These are phyloP conservation scores for Chymomyza caudatula DNA, from an alignment of 2,888 invertebrate species.

Conservation along the genomic window DNA sequence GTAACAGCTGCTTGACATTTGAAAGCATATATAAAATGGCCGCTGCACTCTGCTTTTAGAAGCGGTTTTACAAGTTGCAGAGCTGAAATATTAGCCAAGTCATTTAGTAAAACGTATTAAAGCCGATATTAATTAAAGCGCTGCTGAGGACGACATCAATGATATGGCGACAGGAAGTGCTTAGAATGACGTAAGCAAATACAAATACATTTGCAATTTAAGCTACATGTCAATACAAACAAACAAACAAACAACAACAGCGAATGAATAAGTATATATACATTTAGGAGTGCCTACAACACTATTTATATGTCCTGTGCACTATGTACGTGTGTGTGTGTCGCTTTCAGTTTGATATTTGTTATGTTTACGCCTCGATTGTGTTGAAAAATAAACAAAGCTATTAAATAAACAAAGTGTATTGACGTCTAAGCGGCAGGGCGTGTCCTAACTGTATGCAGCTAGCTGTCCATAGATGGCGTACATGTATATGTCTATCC, in stretches of 20 bases:
- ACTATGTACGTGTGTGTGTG: conserved; percentile 10
- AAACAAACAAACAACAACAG: conserved; percentile 28
- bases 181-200: conserved; percentile 52
- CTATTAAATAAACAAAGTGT: conserved; percentile 38
- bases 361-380: conserved; percentile 68
- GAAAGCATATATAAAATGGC: no score
- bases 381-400: conserved; percentile 63
- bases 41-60: no score
- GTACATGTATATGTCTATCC: background rate
- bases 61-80: no score
- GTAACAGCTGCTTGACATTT: no score
- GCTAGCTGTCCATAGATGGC: background rate
- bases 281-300: background rate
- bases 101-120: no score
- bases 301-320: conserved; percentile 1
- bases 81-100: no score
- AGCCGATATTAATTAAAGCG: background rate
- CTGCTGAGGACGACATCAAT: background rate
- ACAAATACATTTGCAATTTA: conserved; percentile 53
- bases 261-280: background rate
- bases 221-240: conserved; percentile 60
- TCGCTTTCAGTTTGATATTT: conserved; percentile 52
- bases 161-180: conserved; percentile 5
- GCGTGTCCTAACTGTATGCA: background rate
- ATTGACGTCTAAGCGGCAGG: conserved; percentile 45